Percentiles rank a stretch among this genome's conserved stretches.
phyloP scores from a whole-genome alignment of 1,140 invertebrate genomes.

The Cherax destructor region DNA sequence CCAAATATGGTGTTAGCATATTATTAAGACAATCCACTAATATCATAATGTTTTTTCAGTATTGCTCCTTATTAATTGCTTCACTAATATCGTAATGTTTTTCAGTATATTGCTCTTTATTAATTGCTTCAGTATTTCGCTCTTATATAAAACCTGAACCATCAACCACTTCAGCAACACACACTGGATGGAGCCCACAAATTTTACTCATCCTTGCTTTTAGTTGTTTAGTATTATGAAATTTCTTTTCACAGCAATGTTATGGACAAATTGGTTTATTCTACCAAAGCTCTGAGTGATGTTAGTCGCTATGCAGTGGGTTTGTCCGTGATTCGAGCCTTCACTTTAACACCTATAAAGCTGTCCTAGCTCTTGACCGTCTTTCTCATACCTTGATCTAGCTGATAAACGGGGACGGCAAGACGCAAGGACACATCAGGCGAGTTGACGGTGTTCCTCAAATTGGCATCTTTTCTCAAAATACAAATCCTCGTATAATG shows the following conservation, averaged over 20 bases:
- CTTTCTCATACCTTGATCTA: slow-evolving; percentile 88
- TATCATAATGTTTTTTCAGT: too few species aligned
- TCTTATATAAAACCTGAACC: too few species aligned
- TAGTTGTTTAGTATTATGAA: neutral
- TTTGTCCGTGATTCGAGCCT: slow-evolving; percentile 82
- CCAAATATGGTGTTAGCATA: too few species aligned
- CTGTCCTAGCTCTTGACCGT: slow-evolving; percentile 86
- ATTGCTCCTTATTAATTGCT: too few species aligned
- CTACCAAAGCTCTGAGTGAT: slow-evolving; percentile 78
- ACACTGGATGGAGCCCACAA: neutral
- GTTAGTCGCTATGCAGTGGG: slow-evolving; percentile 82
- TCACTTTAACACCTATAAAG: slow-evolving; percentile 83
- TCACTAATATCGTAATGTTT: too few species aligned
- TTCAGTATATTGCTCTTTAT: too few species aligned
- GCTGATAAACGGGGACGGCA: slow-evolving; percentile 82
- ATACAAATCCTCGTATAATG: too few species aligned
- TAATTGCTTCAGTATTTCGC: too few species aligned
- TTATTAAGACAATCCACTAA: too few species aligned
- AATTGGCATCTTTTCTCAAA: too few species aligned
- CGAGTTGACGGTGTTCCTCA: slow-evolving; percentile 60
- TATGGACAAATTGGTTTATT: slow-evolving; percentile 83
- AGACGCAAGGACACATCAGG: slow-evolving; percentile 78
- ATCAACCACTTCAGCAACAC: neutral
- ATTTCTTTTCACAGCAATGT: slow-evolving; percentile 76
- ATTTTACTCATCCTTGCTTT: neutral